Conservation (phyloP, 2,888 invertebrate genomes). For the Phortica okadai region DNA sequence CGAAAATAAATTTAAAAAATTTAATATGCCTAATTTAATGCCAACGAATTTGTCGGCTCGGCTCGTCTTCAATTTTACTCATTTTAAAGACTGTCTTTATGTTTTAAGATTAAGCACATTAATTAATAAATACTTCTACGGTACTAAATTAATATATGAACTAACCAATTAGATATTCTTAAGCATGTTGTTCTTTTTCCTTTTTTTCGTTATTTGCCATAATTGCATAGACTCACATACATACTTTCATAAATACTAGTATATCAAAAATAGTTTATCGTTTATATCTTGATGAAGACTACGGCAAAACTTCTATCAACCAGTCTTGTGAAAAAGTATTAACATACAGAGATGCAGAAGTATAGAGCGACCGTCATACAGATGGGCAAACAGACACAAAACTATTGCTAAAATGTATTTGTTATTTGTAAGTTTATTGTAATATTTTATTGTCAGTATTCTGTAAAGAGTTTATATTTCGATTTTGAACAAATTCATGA, state of each 20-base stretch:
- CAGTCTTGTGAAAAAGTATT: conserved; percentile 16
- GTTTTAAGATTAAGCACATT: conserved; percentile 38
- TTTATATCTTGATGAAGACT: background rate
- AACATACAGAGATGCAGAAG: background rate
- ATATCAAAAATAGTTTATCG: background rate
- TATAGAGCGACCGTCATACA: background rate
- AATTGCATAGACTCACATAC: conserved; percentile 7
- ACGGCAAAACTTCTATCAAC: conserved; percentile 20
- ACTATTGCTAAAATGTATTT: background rate
- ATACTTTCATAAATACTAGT: background rate
- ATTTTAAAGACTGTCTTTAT: conserved; percentile 66
- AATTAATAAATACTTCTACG: background rate
- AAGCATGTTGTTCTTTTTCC: conserved; percentile 14
- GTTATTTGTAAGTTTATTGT: conserved; percentile 13
- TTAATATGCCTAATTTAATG: no score
- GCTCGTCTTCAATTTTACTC: conserved; percentile 12
- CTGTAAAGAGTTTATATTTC: conserved; percentile 21
- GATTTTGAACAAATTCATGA: conserved; percentile 23
- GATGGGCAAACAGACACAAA: background rate
- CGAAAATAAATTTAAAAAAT: background rate
- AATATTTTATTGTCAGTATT: conserved; percentile 23
- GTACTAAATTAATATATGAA: conserved; percentile 6
- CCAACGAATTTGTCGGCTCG: no score
- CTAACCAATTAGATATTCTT: conserved; percentile 3
- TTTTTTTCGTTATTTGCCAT: background rate